Evolutionary conservation across 2,797 vertebrate species (phyloP).

Genomic region (Phalloptychus januarius): DNA sequence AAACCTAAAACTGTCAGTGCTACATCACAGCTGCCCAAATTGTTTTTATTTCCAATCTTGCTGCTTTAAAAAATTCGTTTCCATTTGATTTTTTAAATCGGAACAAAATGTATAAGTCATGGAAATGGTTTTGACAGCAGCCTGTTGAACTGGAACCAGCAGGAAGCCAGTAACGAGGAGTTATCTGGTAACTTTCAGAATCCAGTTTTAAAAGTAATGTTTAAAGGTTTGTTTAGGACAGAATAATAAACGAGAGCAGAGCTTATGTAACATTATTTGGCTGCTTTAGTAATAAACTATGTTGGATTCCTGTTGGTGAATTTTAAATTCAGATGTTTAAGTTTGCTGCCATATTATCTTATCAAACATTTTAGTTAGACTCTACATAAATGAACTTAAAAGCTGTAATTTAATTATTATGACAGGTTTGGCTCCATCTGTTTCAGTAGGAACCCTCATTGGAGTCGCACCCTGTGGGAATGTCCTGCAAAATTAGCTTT

Average conservation of each 20-base stretch:
- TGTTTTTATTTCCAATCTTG: not conserved
- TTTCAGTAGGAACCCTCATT: not conserved
- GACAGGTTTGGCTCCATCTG: not conserved
- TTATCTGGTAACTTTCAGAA: too few species aligned
- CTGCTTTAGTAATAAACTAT: not conserved
- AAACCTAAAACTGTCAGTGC: slow-evolving; percentile 23
- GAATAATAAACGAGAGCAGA: not conserved
- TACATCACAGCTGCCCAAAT: not conserved
- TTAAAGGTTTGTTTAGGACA: not conserved
- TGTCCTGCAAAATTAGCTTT: not conserved
- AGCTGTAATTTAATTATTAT: not conserved
- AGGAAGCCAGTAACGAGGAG: slow-evolving; percentile 7
- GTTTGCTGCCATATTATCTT: not conserved
- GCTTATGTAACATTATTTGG: not conserved
- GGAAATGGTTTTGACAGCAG: slow-evolving; percentile 9
- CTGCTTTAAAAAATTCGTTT: not conserved
- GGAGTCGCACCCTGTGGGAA: not conserved
- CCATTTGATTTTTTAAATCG: slow-evolving; percentile 6
- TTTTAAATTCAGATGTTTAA: not conserved
- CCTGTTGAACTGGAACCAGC: slow-evolving; percentile 3
- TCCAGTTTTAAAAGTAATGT: too few species aligned
- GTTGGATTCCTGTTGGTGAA: not conserved
- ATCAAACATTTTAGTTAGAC: not conserved
- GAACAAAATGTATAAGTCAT: slow-evolving; percentile 27
- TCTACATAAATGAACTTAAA: not conserved